phyloP scores from a whole-genome alignment of 2,797 vertebrate species.

The Macroramphosus scolopax region DNA sequence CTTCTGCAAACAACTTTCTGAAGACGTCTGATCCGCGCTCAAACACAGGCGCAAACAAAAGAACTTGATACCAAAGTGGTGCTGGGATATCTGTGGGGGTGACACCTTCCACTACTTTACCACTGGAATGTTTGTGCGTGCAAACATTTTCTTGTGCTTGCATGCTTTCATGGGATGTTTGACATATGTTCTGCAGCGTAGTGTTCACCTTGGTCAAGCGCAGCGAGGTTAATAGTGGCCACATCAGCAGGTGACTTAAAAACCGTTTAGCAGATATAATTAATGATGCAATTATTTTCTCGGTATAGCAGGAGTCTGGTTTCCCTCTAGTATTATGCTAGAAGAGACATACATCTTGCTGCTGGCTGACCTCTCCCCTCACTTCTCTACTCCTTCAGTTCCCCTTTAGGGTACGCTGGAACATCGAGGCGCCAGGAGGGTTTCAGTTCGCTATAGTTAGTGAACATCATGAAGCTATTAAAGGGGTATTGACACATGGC shows the following conservation, averaged over 20 bases:
- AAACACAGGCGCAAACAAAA: too few species aligned
- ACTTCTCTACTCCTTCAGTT: constrained; percentile 15
- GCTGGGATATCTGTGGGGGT: too few species aligned
- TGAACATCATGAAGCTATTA: too few species aligned
- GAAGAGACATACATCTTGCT: constrained; percentile 44
- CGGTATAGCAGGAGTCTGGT: constrained; percentile 60
- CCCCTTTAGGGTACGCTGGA: constrained; percentile 9
- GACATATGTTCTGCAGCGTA: constrained; percentile 50
- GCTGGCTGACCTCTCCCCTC: constrained; percentile 16
- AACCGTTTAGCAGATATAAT: constrained; percentile 70
- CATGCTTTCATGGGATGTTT: constrained; percentile 39
- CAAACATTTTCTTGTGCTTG: not conserved
- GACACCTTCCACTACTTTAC: too few species aligned
- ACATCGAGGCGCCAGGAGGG: too few species aligned
- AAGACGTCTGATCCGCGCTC: too few species aligned
- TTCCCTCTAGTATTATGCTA: constrained; percentile 41
- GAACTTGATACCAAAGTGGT: too few species aligned
- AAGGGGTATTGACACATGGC: too few species aligned
- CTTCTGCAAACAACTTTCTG: constrained; percentile 13
- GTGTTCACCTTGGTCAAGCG: constrained; percentile 72
- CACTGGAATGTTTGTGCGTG: too few species aligned
- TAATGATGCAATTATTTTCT: constrained; percentile 74
- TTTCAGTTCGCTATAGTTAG: too few species aligned
- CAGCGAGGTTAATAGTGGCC: constrained; percentile 67
- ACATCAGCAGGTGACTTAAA: constrained; percentile 69